These are phyloP conservation scores for Chrysina gloriosa DNA, from an alignment of 2,888 invertebrate species.

Conservation along the genomic window DNA sequence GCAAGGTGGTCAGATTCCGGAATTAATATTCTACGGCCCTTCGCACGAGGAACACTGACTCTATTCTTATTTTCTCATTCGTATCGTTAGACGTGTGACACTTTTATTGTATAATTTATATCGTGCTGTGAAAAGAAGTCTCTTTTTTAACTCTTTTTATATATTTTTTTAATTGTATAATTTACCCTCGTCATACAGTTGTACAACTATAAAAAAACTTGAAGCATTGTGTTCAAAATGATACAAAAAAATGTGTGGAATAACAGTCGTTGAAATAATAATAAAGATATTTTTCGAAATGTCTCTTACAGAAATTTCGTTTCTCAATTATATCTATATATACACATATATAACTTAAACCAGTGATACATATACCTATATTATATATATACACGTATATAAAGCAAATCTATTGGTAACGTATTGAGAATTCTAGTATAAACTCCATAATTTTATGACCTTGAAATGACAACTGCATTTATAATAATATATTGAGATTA, in stretches of 20 bases:
- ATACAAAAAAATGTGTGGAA: conserved; percentile 19
- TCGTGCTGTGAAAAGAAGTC: conserved; percentile 52
- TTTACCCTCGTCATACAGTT: conserved; percentile 18
- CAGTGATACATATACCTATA: conserved; percentile 45
- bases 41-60: conserved; percentile 66
- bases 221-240: conserved; percentile 31
- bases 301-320: conserved; percentile 53
- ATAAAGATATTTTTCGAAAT: conserved; percentile 55
- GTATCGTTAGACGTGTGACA: conserved; percentile 27
- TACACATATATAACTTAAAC: conserved; percentile 42
- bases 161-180: conserved; percentile 40
- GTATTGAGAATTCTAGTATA: conserved; percentile 11
- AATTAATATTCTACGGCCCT: conserved; percentile 94
- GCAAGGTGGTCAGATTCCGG: conserved; percentile 97
- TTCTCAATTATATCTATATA: conserved; percentile 44
- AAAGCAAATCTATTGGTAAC: background rate
- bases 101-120: conserved; percentile 31
- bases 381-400: conserved; percentile 17
- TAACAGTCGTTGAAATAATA: conserved; percentile 20
- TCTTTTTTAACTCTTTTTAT: conserved; percentile 46
- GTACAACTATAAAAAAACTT: conserved; percentile 13
- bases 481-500: conserved; percentile 11
- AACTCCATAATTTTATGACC: conserved; percentile 17
- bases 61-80: conserved; percentile 18
- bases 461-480: conserved; percentile 33